Base-by-base conservation (phyloP, 2,113 vertebrate species). In the Murina feae region DNA sequence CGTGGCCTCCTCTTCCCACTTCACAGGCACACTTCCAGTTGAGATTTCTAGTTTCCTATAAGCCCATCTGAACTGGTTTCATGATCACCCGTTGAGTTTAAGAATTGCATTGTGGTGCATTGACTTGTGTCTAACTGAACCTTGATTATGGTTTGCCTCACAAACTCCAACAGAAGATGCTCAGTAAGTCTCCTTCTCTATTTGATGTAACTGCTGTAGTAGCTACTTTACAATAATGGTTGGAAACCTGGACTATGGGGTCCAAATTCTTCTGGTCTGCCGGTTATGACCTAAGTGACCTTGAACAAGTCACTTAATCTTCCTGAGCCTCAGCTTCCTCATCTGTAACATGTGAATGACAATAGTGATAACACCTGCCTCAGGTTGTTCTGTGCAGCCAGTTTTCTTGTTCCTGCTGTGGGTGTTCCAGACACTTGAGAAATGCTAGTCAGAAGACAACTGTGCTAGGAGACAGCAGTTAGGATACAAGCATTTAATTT, bases 171-270 rank as follows among this genome's bases (percentile, higher is more conserved):
- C 8, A 8, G 12, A 13, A 74, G n/a, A 6, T 2, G 3, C 30
- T 32, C 21, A 12, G 1, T 20, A 9, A 1, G 11, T n/a, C 14
- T 3, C 25, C 10, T 30, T 51, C 37, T 12, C 9, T 18, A 4
- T 39, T 16, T 21, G 42, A 12, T 9, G 10, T 1, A 51, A 32
- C 12, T 1, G 13, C 60, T 2, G 1, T 10, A 0, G 28, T 2
- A 8, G 72, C 12, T 9, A 1, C 53, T 21, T 32, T 2, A 16
- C 47, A 25, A 0, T 25, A 1, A 32, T 9, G 44, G 17, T 6
- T 47, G 13, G 66, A 55, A 55, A 14, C n/a, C 37, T 13, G 65
- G 39, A 9, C 39, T 25, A 6, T 23, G 17, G 44, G 21, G 13
- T 18, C 44, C 86, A 37, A 16, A 4, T 16, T 42, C 65, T 16